phyloP scores from a whole-genome alignment of 2,113 vertebrate species.

The Tragelaphus imberbis region DNA sequence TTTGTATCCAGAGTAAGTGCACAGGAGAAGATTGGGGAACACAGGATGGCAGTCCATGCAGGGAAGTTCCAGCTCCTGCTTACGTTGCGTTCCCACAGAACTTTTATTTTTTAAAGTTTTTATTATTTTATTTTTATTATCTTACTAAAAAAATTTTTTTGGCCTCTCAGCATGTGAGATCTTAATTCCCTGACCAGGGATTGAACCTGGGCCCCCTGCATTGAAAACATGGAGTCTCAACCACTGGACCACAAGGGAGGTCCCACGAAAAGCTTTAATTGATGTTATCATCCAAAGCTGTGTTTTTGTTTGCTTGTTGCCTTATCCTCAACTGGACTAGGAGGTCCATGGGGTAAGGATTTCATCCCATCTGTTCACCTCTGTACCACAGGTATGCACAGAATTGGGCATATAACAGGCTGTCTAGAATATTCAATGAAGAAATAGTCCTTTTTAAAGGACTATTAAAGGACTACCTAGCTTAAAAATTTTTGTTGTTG shows the following conservation, averaged over 20 bases:
- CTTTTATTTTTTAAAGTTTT: not conserved
- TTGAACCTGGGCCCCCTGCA: not conserved
- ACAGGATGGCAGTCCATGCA: fast-evolving
- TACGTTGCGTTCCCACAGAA: not conserved
- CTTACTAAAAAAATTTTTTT: not conserved
- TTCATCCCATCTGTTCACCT: not conserved
- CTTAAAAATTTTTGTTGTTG: not conserved
- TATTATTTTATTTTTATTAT: not conserved
- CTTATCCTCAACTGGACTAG: not conserved
- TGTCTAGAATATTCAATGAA: not conserved
- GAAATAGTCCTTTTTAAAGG: not conserved
- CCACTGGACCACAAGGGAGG: not conserved
- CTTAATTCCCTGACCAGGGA: not conserved
- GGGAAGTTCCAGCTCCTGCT: not conserved
- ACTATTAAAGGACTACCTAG: not conserved
- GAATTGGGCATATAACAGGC: not conserved
- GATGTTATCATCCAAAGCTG: not conserved
- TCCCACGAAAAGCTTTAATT: not conserved
- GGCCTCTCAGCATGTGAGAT: not conserved
- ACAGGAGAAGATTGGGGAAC: not conserved
- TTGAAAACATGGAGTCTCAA: not conserved
- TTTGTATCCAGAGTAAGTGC: not conserved
- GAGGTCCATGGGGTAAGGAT: not conserved
- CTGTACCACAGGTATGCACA: not conserved
- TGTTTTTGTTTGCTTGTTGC: not conserved